Percentiles rank a stretch among this genome's conserved stretches.
phyloP scores from a whole-genome alignment of 2,113 vertebrate species.

The Siphamia tubifer region DNA sequence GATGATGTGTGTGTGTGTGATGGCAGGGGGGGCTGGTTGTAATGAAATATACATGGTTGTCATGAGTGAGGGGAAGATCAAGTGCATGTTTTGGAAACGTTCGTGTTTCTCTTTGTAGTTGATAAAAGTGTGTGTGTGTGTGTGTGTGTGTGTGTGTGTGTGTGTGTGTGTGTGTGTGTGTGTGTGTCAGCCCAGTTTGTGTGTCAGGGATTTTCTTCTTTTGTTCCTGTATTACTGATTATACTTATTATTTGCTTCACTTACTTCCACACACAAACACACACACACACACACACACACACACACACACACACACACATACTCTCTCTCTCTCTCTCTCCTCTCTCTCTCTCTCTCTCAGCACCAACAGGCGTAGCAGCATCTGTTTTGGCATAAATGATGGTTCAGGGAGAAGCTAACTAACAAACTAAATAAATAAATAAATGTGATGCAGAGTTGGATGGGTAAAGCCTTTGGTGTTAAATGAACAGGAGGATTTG shows the following conservation, averaged over 20 bases:
- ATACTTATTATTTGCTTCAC: slow-evolving; percentile 37
- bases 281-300: not conserved
- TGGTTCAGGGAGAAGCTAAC: slow-evolving; percentile 25
- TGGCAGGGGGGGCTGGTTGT: not conserved
- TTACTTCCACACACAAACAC: slow-evolving; percentile 13
- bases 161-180: not conserved
- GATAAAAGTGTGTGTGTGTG: not conserved
- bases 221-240: slow-evolving; percentile 45
- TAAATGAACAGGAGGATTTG: slow-evolving; percentile 33
- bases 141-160: not conserved
- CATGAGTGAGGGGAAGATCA: slow-evolving; percentile 32
- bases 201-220: slow-evolving; percentile 12
- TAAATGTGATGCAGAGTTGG: slow-evolving; percentile 21
- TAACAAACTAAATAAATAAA: slow-evolving; percentile 8
- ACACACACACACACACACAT: not conserved
- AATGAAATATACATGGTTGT: slow-evolving; percentile 53
- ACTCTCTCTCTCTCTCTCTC: not conserved
- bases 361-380: slow-evolving; percentile 27
- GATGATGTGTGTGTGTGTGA: not conserved
- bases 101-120: not conserved
- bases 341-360: too few relatives aligned
- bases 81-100: not conserved
- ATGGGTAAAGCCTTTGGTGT: slow-evolving; percentile 27
- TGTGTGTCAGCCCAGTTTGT: too few relatives aligned
- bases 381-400: slow-evolving; percentile 65